Evolutionary conservation across 92 coral and sea anemone genomes (phyloP).

Genomic region (Porites rus): DNA sequence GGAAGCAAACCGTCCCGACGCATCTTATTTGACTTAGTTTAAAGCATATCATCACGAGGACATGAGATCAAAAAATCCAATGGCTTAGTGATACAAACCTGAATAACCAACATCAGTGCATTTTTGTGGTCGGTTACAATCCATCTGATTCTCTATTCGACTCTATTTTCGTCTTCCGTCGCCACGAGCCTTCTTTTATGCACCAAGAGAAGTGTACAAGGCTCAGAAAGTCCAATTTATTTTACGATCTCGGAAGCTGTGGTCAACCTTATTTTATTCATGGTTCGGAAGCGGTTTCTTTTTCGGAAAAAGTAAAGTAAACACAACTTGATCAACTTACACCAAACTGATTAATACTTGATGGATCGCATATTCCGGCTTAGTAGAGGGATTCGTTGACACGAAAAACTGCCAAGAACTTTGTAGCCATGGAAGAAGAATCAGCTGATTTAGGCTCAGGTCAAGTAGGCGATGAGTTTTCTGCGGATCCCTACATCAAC

Average conservation of each 20-base stretch:
- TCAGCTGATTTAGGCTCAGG: slow-evolving; percentile 7
- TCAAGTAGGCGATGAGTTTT: not conserved
- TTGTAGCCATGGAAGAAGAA: slow-evolving; percentile 38
- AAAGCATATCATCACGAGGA: too few species aligned
- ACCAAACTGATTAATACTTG: not conserved
- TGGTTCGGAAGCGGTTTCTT: not conserved
- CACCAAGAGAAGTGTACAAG: slow-evolving; percentile 8
- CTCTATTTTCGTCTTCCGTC: not conserved
- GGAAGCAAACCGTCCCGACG: not conserved
- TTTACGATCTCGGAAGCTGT: not conserved
- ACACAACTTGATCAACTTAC: not conserved
- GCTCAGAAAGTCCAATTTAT: not conserved
- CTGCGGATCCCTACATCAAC: slow-evolving; percentile 23
- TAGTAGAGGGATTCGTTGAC: not conserved
- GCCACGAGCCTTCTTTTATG: not conserved
- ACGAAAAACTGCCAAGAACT: not conserved
- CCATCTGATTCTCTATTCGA: not conserved
- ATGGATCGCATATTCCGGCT: not conserved
- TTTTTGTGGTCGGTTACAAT: too few species aligned
- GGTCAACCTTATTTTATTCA: not conserved
- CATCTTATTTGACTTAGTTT: not conserved
- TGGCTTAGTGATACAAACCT: not conserved
- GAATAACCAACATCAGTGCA: not conserved
- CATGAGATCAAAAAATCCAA: not conserved
- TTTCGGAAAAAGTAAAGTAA: slow-evolving; percentile 10